Conservation (phyloP, 2,888 invertebrate genomes). For the Pecten maximus region DNA sequence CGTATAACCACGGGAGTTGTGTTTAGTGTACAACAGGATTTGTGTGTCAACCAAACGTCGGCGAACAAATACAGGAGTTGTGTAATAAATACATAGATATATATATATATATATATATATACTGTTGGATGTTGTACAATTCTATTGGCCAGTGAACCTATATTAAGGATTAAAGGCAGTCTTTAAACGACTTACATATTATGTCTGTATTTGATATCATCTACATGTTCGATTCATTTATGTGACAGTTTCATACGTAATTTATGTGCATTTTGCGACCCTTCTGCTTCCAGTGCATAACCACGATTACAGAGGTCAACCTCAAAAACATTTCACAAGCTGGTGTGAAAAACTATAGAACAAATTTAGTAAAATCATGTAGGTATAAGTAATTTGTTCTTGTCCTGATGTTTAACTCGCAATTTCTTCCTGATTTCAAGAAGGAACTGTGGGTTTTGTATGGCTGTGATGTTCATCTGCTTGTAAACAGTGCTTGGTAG, state of each 20-base stretch:
- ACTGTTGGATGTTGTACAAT: neutral
- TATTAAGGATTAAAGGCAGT: neutral
- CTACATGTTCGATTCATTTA: neutral
- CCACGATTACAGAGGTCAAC: neutral
- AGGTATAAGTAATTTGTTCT: neutral
- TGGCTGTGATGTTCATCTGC: conserved; percentile 7
- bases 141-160: neutral
- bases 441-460: neutral
- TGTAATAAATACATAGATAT: neutral
- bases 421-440: neutral
- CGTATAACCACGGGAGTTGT: no score
- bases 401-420: neutral
- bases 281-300: neutral
- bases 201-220: neutral
- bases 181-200: neutral
- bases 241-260: neutral
- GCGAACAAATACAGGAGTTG: neutral
- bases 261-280: neutral
- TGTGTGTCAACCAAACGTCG: neutral
- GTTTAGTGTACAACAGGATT: neutral
- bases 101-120: no score
- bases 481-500: neutral
- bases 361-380: neutral
- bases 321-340: neutral
- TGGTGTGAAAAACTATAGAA: neutral